phyloP scores from a whole-genome alignment of 2,113 vertebrate genomes.

The Gnathochromis pfefferi region DNA sequence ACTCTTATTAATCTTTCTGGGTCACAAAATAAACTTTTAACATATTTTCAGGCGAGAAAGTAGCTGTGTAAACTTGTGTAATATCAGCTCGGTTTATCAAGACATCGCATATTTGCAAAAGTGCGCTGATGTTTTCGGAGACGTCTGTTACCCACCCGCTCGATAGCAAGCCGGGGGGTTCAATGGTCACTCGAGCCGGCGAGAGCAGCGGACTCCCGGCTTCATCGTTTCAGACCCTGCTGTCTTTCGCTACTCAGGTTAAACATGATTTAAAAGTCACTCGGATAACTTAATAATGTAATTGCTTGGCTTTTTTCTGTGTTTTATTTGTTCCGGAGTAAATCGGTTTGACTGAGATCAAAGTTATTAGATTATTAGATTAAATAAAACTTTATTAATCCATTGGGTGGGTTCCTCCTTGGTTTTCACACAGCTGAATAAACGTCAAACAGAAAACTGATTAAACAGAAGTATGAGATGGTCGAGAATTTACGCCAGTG shows the following conservation, averaged over 20 bases:
- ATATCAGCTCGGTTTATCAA: fast-evolving
- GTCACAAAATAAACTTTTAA: neutral
- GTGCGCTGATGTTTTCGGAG: fast-evolving
- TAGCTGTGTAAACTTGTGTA: neutral
- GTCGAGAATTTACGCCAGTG: neutral
- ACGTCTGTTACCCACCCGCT: too few relatives aligned
- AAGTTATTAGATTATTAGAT: neutral
- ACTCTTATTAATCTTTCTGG: neutral
- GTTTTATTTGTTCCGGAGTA: neutral
- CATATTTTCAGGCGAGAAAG: neutral
- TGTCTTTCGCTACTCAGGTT: neutral
- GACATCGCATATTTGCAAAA: fast-evolving
- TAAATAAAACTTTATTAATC: neutral
- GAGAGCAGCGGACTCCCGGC: neutral
- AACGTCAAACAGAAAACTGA: neutral
- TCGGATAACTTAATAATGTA: neutral
- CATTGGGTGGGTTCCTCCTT: neutral
- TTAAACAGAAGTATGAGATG: neutral
- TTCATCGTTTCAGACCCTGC: neutral
- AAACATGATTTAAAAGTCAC: neutral
- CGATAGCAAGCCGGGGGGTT: too few relatives aligned
- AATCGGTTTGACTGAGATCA: neutral
- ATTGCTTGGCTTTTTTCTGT: neutral
- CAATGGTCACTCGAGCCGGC: too few relatives aligned
- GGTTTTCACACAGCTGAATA: neutral